Evolutionary conservation across 2,797 vertebrate species (phyloP).

Genomic region (Adelosebastes latens): DNA sequence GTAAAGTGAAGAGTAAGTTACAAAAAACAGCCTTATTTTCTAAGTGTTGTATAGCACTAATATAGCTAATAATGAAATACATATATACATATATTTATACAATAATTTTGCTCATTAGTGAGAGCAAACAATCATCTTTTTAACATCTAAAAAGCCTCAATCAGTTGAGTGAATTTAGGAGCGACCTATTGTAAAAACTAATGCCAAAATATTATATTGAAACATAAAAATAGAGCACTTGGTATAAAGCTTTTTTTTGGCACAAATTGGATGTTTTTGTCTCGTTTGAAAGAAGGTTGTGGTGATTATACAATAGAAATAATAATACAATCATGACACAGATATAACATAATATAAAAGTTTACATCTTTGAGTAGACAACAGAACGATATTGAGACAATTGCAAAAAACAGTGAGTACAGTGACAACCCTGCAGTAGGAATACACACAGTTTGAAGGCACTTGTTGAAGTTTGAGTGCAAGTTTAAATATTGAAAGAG

Average conservation of each 20-base stretch:
- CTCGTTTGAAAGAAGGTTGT: not conserved
- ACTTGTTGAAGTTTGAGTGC: constrained; percentile 7
- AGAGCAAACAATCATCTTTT: not conserved
- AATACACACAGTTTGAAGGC: constrained; percentile 8
- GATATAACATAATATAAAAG: constrained; percentile 36
- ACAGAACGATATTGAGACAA: not conserved
- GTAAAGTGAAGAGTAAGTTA: not conserved
- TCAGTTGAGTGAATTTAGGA: not conserved
- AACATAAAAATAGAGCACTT: not conserved
- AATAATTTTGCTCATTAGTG: not conserved
- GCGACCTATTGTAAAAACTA: not conserved
- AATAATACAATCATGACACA: constrained; percentile 1
- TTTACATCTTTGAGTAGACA: constrained; percentile 37
- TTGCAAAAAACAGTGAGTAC: not conserved
- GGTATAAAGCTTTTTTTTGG: not conserved
- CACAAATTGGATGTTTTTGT: not conserved
- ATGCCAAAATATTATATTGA: not conserved
- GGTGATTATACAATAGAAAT: not conserved
- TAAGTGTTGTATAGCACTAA: not conserved
- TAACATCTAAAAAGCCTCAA: not conserved
- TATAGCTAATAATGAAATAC: not conserved
- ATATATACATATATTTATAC: not conserved
- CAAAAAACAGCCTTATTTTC: not conserved
- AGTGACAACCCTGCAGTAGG: constrained; percentile 7
- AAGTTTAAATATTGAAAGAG: constrained; percentile 44